Base-by-base conservation (phyloP, 1,140 invertebrate genomes). In the Drosophila kepulauana region DNA sequence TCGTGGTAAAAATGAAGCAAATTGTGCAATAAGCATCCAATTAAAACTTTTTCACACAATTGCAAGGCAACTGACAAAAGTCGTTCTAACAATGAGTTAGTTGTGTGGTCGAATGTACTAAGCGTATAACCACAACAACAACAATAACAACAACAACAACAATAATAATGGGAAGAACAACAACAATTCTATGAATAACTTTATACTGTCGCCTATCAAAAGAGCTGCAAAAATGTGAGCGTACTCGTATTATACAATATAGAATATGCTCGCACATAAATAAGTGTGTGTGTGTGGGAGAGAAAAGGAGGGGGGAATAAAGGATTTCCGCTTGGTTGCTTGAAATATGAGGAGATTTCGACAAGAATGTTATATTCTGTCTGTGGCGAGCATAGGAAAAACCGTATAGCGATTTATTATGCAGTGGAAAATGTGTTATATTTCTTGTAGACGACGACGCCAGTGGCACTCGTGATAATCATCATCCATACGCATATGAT, bases 251-350 rank as follows among this genome's bases (percentile, higher is more conserved):
- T 61, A 33, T 57, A 65, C 57, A 41, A 49, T 66, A 52, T 58
- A 66, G 28, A 20, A 28, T 51, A 51, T 51, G 15, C 28, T 28
- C 6, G 25, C 25, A 16, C 25, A 61, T 41, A 52, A 25, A 64
- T 54, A 59, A 63, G 65, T 43, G 35, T 25, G 10, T 41, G 20
- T 20, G 20, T 25, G 20, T 10, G 8, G 8, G 45, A n/a, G 13
- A 33, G 30, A 15, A 20, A 43, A 48, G 10, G 48, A 10, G 10
- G 41, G 33, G 61, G 58, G n/a, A 66, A 78, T 58, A 85, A 88
- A 88, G 84, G 85, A 88, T 88, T 88, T 88, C 84, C 84, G 84
- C 84, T 88, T 85, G 78, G 84, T 68, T 89, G 81, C 76, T 74
- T 89, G 85, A 85, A 88, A 88, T 88, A 88, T 81, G 84, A 88